Conservation (phyloP, 1,140 invertebrate genomes). For the Galleria mellonella region DNA sequence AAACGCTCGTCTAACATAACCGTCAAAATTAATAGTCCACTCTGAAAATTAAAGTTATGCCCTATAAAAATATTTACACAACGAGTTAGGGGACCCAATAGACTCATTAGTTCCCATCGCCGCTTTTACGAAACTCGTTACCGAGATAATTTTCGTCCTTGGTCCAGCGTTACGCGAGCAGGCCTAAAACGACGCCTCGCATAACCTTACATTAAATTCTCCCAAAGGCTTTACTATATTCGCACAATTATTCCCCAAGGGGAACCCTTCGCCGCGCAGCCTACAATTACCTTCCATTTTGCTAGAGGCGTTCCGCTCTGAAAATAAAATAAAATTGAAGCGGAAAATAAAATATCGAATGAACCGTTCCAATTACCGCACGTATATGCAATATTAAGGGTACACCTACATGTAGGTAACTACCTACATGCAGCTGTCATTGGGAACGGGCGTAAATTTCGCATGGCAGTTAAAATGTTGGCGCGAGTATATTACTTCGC, state of each 20-base stretch:
- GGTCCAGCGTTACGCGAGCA: constrained; percentile 49
- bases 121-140: constrained; percentile 66
- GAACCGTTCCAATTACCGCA: constrained; percentile 49
- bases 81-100: constrained; percentile 52
- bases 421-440: constrained; percentile 14
- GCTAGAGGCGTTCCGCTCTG: constrained; percentile 42
- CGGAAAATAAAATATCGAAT: constrained; percentile 60
- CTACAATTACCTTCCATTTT: constrained; percentile 68
- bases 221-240: constrained; percentile 53
- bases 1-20: constrained; percentile 21
- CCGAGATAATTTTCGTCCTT: constrained; percentile 66
- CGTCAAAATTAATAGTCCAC: constrained; percentile 53
- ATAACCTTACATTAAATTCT: constrained; percentile 66
- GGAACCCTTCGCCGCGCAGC: constrained; percentile 55
- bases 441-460: constrained; percentile 16
- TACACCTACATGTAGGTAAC: constrained; percentile 10
- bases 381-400: constrained; percentile 22
- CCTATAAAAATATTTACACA: constrained; percentile 53
- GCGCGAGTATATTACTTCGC: constrained; percentile 8
- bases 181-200: constrained; percentile 45
- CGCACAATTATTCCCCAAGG: constrained; percentile 68
- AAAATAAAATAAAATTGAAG: constrained; percentile 63
- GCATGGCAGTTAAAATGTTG: constrained; percentile 20
- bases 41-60: constrained; percentile 58
- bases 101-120: constrained; percentile 61